Evolutionary conservation across 2,888 invertebrate species (phyloP), one percentile per base, ranked within the genome.

Genomic region (Caenorhabditis sp.): DNA sequence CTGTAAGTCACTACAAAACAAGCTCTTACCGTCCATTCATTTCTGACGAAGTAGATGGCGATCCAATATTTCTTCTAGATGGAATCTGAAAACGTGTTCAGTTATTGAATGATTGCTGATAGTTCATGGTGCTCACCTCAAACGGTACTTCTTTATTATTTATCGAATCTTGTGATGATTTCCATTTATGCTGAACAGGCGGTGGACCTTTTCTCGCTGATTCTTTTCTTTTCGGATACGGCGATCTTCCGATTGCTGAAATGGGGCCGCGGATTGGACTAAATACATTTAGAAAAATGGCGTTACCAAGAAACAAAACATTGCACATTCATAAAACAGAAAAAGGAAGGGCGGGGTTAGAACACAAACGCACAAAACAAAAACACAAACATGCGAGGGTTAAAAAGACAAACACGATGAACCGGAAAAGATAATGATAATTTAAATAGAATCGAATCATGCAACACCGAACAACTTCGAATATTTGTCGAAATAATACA

Each of bases 201-300:
- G 75, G 75, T 4, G 69, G 69, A 43, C 69, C 69, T 63, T 69
- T 74, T 3, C 67, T 36, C 0, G 66, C 63, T 26, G 78, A 76
- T 37, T 74, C 70, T 64, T 77, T 78, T 31, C 78, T 54, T 54
- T 76, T 72, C 51, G 79, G 75, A 58, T 76, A 65, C 0, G 80
- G 80, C 17, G 80, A 80, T 36, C 80, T 72, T 17, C 80, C 80
- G 59, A 62, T 77, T 26, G 80, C 80, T 78, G 62, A 50, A 78
- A 69, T 14, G n/a, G n/a, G 6, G 14, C 17, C 31, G 31, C 31
- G 31, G 31, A 31, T 31, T 31, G 6, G 36, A n/a, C 55, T 37
- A 19, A 8, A 6, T 31, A n/a, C n/a, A n/a, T n/a, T n/a, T n/a
- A n/a, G n/a, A 36, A 19, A n/a, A n/a, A 31, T 8, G 12, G n/a